phyloP scores from a whole-genome alignment of 2,888 invertebrate species.

The Trichopria drosophilae region DNA sequence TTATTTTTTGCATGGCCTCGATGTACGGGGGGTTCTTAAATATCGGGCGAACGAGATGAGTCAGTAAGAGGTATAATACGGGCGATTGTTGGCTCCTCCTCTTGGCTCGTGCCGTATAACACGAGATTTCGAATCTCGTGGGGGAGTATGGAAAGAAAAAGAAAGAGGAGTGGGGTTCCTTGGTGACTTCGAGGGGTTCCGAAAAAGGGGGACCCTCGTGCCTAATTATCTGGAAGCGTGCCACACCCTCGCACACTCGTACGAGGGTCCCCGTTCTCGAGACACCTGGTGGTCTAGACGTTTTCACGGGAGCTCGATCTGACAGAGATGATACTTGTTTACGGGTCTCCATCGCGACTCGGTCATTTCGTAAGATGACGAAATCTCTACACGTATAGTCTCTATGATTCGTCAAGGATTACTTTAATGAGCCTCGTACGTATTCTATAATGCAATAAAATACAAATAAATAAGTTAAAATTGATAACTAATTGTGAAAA shows the following conservation, averaged over 20 bases:
- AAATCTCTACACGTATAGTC: too few relatives aligned
- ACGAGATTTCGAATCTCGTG: slow-evolving; percentile 38
- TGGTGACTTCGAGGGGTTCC: slow-evolving; percentile 27
- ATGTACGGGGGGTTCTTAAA: slow-evolving; percentile 33
- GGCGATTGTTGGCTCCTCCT: slow-evolving; percentile 23
- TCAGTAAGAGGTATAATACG: slow-evolving; percentile 29
- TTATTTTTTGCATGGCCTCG: slow-evolving; percentile 25
- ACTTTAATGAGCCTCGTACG: too few relatives aligned
- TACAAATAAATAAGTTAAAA: too few relatives aligned
- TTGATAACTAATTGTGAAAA: too few relatives aligned
- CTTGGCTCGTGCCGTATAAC: slow-evolving; percentile 45
- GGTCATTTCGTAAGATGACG: too few relatives aligned
- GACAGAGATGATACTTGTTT: slow-evolving; percentile 22
- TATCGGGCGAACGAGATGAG: slow-evolving; percentile 35
- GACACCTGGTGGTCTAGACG: slow-evolving; percentile 49
- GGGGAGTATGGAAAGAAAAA: slow-evolving; percentile 37
- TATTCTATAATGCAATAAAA: too few relatives aligned
- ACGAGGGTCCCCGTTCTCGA: slow-evolving; percentile 29
- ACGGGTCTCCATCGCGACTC: too few relatives aligned
- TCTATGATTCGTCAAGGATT: too few relatives aligned
- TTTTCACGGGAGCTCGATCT: slow-evolving; percentile 28
- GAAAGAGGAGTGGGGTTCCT: slow-evolving; percentile 33
- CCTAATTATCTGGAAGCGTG: slow-evolving; percentile 44
- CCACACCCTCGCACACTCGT: slow-evolving; percentile 35
- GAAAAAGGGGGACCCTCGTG: slow-evolving; percentile 38